phyloP scores from a whole-genome alignment of 1,140 invertebrate genomes.

The Drosophila lacteicornis region DNA sequence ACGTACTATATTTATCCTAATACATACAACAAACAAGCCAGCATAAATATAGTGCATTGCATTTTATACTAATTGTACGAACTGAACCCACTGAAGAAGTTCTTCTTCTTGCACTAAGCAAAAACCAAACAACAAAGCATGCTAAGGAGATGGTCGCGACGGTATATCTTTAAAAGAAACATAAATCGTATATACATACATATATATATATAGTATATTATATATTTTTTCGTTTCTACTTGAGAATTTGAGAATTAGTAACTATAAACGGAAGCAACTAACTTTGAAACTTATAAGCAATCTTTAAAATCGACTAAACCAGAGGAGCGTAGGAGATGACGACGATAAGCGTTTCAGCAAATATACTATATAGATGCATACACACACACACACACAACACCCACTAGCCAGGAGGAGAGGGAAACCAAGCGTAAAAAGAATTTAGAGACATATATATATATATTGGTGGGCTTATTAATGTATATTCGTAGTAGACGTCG shows the following conservation, averaged over 20 bases:
- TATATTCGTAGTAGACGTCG: constrained; percentile 66
- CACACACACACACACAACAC: constrained; percentile 39
- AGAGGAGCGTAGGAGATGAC: constrained; percentile 36
- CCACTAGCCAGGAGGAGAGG: constrained; percentile 9
- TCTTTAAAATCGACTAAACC: constrained; percentile 76
- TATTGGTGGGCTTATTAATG: constrained; percentile 74
- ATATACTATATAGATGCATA: constrained; percentile 54
- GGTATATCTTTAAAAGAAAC: constrained; percentile 35
- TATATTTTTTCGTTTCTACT: constrained; percentile 63
- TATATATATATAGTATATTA: constrained; percentile 3
- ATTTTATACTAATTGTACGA: constrained; percentile 79
- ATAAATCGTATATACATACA: constrained; percentile 39
- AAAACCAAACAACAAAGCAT: constrained; percentile 39
- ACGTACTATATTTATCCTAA: constrained; percentile 42
- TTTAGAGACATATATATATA: constrained; percentile 60
- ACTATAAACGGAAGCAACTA: constrained; percentile 71
- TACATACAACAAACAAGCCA: constrained; percentile 42
- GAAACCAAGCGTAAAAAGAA: constrained; percentile 43
- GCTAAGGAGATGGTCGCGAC: constrained; percentile 14
- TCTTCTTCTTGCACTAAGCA: constrained; percentile 79
- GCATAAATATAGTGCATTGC: constrained; percentile 69
- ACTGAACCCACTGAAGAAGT: constrained; percentile 82
- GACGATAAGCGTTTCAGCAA: constrained; percentile 61
- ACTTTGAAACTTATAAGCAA: constrained; percentile 81
- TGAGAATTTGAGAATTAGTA: constrained; percentile 49